Conservation (phyloP, 2,113 vertebrate species). For the Erinaceus europaeus region DNA sequence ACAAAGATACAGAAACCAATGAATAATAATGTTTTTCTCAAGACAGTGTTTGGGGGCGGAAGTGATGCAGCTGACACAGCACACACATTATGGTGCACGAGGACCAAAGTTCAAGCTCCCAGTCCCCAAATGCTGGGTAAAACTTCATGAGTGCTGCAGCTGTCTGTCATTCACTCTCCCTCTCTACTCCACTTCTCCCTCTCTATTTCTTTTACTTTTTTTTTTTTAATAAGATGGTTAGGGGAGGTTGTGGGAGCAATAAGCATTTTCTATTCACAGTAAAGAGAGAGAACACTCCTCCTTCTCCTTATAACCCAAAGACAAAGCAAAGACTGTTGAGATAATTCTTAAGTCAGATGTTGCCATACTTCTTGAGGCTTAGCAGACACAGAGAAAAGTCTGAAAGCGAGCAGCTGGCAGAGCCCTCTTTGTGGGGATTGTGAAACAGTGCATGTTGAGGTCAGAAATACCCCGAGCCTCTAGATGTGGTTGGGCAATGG, state of each 20-base stretch:
- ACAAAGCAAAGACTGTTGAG: neutral
- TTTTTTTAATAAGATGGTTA: neutral
- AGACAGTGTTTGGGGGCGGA: neutral
- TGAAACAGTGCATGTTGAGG: neutral
- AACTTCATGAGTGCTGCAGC: no score
- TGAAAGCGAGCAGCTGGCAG: neutral
- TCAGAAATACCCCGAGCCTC: neutral
- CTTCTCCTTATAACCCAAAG: neutral
- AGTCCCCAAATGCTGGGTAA: no score
- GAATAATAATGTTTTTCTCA: no score
- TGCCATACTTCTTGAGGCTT: neutral
- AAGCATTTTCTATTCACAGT: neutral
- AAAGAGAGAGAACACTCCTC: neutral
- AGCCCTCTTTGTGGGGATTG: fast-evolving
- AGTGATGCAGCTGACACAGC: no score
- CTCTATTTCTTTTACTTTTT: neutral
- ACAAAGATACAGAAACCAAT: neutral
- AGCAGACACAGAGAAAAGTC: neutral
- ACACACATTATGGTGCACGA: no score
- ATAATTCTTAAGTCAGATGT: neutral
- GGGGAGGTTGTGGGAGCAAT: neutral
- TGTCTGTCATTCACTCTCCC: no score
- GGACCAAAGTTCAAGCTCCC: no score
- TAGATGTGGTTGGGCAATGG: neutral
- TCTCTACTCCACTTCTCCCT: no score